Base-by-base conservation (phyloP, 2,888 invertebrate genomes). In the Rapana venosa region DNA sequence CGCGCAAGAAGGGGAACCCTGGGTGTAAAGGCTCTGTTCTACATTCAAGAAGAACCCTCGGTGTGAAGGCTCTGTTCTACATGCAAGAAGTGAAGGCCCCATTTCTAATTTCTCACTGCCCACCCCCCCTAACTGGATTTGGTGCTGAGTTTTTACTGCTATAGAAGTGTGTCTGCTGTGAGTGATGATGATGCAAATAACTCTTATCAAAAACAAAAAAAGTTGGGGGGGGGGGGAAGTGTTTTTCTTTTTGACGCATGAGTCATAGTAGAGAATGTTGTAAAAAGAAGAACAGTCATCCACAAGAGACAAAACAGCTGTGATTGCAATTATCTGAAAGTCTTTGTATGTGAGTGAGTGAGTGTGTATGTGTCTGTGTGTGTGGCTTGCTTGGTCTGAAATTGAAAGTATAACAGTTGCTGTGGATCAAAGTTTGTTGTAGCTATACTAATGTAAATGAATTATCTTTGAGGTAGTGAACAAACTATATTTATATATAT, bases 61-160 rank as follows among this genome's bases (percentile, higher is more conserved):
- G 47, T 47, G 47, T 47, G 47, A 47, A 47, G 47, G 47, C 47
- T 47, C 47, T 47, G 47, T 47, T 47, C 47, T 47, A 47, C 47
- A 47, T 47, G 47, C 47, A 47, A 47, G 47, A 47, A 47, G 47
- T 47, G 47, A 47, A 77, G 15, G 30, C 11, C 15, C 26, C 74
- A 4, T 26, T 77, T 26, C 66, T 6, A 66, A 8, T 35, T 79
- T 36, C n/a, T 35, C 32, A 79, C 15, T 79, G 79, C 79, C 32
- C 32, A 79, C 22, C 81, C 20, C 30, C 36, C 36, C 81, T 83
- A 26, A 22, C 36, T 11, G 74, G 32, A 79, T 79, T 47, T 83
- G 81, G 81, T 83, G 81, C 81, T 83, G 81, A 83, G 36, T 36
- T 36, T 32, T 83, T 22, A 47, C 81, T 83, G 81, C 81, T 83